Evolutionary conservation across 2,797 vertebrate species (phyloP), one percentile per base, ranked within the genome.

Genomic region (Halcyon badia): DNA sequence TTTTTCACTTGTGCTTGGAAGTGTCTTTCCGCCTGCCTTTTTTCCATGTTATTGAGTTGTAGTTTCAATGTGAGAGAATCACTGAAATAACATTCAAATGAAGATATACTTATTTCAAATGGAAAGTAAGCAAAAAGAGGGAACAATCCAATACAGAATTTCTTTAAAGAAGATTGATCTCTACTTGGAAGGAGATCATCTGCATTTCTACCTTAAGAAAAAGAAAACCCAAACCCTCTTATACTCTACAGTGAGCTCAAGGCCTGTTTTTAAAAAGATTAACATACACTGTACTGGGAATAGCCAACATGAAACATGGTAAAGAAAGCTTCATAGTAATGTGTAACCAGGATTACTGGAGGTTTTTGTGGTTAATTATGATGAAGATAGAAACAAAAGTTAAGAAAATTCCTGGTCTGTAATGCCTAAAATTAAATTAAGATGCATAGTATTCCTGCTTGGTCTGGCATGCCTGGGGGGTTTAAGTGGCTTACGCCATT

Each of bases 141-240:
- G 91, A 94, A 91, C 62, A 93, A 93, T 93, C 91, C 87, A 87
- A 93, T 82, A 94, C 33, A 89, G 48, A 79, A 60, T 84, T 95
- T 88, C 83, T 91, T 94, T 96, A 79, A 92, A 92, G 42, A 58
- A 51, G 19, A 94, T 85, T 95, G 94, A 94, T 96, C 64, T 73
- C 33, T 80, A 4, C 49, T 87, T 94, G 35, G 64, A 87, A 94
- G 57, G 66, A 87, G 52, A 83, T 71, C 71, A 44, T 82, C 70
- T 71, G 19, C 21, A 61, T 89, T 93, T 87, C 11, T 94, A 17
- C 66, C 21, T 54, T 54, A 87, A 90, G 48, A 64, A 56, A 87
- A 79, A 1, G 8, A 49, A 56, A n/a, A 28, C 8, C 46, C 28
- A 88, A 91, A 57, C 24, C 13, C 58, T 80, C 21, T 46, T 49